phyloP scores from a whole-genome alignment of 2,888 invertebrate species.

The Nemotelus nigrinus region DNA sequence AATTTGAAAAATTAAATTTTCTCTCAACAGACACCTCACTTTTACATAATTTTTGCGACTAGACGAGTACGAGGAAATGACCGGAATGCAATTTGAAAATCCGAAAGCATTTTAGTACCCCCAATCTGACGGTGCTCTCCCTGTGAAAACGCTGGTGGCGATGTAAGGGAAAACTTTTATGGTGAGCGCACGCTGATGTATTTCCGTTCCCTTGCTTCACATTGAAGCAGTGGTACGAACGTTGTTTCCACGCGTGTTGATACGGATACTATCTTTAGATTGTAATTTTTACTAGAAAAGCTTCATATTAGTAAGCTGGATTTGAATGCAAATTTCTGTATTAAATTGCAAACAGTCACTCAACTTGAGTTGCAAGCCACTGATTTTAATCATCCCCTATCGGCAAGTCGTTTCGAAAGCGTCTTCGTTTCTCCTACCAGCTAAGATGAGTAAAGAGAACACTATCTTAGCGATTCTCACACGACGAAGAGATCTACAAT shows the following conservation, averaged over 20 bases:
- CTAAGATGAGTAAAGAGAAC: too few relatives aligned
- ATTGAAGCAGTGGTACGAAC: neutral
- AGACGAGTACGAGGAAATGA: conserved; percentile 50
- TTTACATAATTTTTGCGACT: conserved; percentile 48
- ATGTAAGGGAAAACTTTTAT: conserved; percentile 22
- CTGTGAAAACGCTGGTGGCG: conserved; percentile 4
- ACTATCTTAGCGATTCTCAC: too few relatives aligned
- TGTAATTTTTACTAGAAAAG: neutral
- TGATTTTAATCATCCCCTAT: too few relatives aligned
- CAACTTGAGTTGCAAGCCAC: too few relatives aligned
- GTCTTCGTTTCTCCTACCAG: too few relatives aligned
- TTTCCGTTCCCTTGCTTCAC: neutral
- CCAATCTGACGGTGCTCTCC: neutral
- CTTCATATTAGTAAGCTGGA: neutral
- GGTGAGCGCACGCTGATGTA: neutral
- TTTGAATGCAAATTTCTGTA: too few relatives aligned
- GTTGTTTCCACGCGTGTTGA: neutral
- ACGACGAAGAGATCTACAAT: too few relatives aligned
- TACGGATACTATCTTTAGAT: neutral
- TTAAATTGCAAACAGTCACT: too few relatives aligned
- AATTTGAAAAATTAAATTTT: conserved; percentile 15
- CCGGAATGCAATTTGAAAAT: conserved; percentile 47
- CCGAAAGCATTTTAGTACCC: conserved; percentile 36
- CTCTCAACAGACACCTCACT: conserved; percentile 38
- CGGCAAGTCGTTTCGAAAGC: too few relatives aligned